These are phyloP conservation scores for Protodeltote pygarga DNA, from an alignment of 2,888 invertebrate species.

Conservation along the genomic window DNA sequence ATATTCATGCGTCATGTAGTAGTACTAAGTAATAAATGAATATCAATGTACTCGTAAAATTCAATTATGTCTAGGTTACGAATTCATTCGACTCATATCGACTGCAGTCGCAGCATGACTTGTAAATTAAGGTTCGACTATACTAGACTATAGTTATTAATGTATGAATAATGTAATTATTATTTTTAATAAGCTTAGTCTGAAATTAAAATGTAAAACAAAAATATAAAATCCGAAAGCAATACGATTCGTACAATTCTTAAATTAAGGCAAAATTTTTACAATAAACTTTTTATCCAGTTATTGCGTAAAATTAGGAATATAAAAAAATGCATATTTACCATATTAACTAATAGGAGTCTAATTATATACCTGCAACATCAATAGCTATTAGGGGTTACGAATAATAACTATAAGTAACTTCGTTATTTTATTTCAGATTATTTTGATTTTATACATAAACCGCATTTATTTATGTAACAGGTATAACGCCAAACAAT, in stretches of 20 bases:
- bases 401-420: slow-evolving; percentile 4
- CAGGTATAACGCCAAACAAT: slow-evolving; percentile 32
- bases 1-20: not conserved
- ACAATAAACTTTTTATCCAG: slow-evolving; percentile 45
- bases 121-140: slow-evolving; percentile 22
- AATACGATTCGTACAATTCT: slow-evolving; percentile 50
- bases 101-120: slow-evolving; percentile 9
- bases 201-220: slow-evolving; percentile 18
- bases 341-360: slow-evolving; percentile 29
- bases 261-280: slow-evolving; percentile 43
- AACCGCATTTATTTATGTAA: slow-evolving; percentile 10
- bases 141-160: slow-evolving; percentile 22
- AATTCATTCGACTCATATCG: not conserved
- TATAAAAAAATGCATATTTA: slow-evolving; percentile 43
- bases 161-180: slow-evolving; percentile 16
- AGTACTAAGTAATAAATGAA: not conserved
- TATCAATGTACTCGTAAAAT: not conserved
- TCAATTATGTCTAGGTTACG: not conserved
- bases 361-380: slow-evolving; percentile 26
- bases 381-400: slow-evolving; percentile 17
- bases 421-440: slow-evolving; percentile 3
- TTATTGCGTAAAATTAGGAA: slow-evolving; percentile 31
- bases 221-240: slow-evolving; percentile 43
- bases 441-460: slow-evolving; percentile 2
- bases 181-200: slow-evolving; percentile 23